Evolutionary conservation across 2,888 invertebrate genomes (phyloP).

Genomic region (Athetis lepigone): DNA sequence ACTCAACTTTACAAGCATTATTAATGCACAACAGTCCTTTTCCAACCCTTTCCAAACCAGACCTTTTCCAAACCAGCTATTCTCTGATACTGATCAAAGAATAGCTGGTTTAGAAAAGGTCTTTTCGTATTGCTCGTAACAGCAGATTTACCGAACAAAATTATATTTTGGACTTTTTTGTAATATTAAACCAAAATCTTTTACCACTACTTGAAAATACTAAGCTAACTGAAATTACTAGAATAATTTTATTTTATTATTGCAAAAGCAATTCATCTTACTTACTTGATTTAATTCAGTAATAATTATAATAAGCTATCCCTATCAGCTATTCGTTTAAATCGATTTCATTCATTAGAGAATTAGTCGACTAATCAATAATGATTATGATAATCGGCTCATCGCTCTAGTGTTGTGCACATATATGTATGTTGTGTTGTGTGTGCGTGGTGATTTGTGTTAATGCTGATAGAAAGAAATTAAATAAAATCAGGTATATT

Average conservation of each 20-base stretch:
- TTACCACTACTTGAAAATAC: background rate
- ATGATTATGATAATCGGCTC: conserved; percentile 59
- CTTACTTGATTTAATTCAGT: background rate
- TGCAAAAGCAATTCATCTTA: background rate
- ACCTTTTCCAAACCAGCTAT: too few relatives aligned
- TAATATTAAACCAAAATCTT: background rate
- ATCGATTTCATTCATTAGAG: conserved; percentile 14
- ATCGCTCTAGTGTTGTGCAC: conserved; percentile 73
- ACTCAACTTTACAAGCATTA: too few relatives aligned
- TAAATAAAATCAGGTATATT: conserved; percentile 87
- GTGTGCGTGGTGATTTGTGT: conserved; percentile 91
- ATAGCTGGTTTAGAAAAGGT: too few relatives aligned
- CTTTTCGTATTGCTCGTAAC: too few relatives aligned
- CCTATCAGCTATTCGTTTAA: background rate
- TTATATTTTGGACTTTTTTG: too few relatives aligned
- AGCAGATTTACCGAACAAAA: too few relatives aligned
- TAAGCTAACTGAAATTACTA: background rate
- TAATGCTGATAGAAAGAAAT: conserved; percentile 90
- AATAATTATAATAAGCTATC: background rate
- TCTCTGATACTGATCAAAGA: too few relatives aligned
- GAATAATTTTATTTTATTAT: background rate
- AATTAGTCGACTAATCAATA: conserved; percentile 56
- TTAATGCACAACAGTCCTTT: too few relatives aligned
- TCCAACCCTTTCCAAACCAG: too few relatives aligned
- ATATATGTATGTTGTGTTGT: conserved; percentile 88